Base-by-base conservation (phyloP, 2,113 vertebrate species). In the Paraplagusia blochii region DNA sequence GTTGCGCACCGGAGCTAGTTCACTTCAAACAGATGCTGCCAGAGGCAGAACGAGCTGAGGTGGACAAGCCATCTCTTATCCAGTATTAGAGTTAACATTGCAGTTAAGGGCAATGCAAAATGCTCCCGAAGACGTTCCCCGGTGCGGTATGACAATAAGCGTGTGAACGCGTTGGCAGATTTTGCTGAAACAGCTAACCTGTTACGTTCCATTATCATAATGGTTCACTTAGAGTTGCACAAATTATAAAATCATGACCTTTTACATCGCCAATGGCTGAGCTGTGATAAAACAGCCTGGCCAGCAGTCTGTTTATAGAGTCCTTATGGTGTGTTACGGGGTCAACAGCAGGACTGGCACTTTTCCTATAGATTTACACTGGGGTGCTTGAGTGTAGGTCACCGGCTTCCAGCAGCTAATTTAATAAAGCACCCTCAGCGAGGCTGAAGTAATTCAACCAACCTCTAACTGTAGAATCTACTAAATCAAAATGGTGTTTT, bases 391-490 rank as follows among this genome's bases (percentile, higher is more conserved):
- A 64, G 65, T 63, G 63, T 40, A 76, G 81, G 76, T 87, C 78
- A 78, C 61, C 64, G 69, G 42, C 69, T 69, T 58, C 58, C 67
- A 58, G 69, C 57, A 82, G 70, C 69, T 87, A 83, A 85, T 89
- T 88, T 89, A 80, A 87, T 87, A 87, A 88, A 88, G 87, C 68
- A 88, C 76, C 66, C 61, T 53, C 48, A 56, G 78, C 56, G 4
- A 77, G 76, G 74, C 58, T 74, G 82, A 61, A 82, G 83, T 87
- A 83, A 83, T 87, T 83, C 64, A 82, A 57, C 52, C 55, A 33
- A 60, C 55, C 70, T 58, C 47, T 14, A 14, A 84, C 74, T 63
- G 66, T 56, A 66, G 65, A 69, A 80, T 72, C 60, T 58, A 77
- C 82, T 83, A 86, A 72, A 88, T 85, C 81, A 80, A 82, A 79